Evolutionary conservation across 2,888 invertebrate genomes (phyloP).

Genomic region (Pristionchus mayeri): DNA sequence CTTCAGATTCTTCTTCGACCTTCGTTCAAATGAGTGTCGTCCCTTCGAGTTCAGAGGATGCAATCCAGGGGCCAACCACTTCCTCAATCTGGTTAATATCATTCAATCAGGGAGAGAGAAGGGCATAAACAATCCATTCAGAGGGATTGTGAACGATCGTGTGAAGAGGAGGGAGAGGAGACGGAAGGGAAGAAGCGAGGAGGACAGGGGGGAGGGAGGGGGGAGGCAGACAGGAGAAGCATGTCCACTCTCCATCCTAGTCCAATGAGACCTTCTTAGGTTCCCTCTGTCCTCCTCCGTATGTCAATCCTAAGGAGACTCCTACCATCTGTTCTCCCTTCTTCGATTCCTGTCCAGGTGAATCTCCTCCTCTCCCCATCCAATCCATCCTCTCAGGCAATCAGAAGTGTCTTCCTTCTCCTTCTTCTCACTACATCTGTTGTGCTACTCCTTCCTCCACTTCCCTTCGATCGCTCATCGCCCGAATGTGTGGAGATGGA

Average conservation of each 20-base stretch:
- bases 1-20: slow-evolving; percentile 60
- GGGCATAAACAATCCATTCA: background rate
- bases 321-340: slow-evolving; percentile 63
- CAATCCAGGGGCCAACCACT: slow-evolving; percentile 60
- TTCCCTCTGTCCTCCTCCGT: slow-evolving; percentile 62
- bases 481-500: slow-evolving; percentile 49
- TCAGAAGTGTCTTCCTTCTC: slow-evolving; percentile 47
- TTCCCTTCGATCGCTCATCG: slow-evolving; percentile 49
- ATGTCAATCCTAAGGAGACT: slow-evolving; percentile 61
- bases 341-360: slow-evolving; percentile 62
- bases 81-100: slow-evolving; percentile 48
- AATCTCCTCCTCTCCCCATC: too few relatives aligned
- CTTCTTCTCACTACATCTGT: slow-evolving; percentile 45
- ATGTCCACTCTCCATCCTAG: too few relatives aligned
- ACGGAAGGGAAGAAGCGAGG: background rate
- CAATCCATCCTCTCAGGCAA: slow-evolving; percentile 29
- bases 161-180: slow-evolving; percentile 20
- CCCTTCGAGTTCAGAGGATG: slow-evolving; percentile 56
- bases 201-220: background rate
- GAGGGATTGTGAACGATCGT: slow-evolving; percentile 11
- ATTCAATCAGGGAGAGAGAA: too few relatives aligned
- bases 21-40: slow-evolving; percentile 56
- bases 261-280: too few relatives aligned
- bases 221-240: slow-evolving; percentile 10
- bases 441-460: slow-evolving; percentile 47